Base-by-base conservation (phyloP, 2,797 vertebrate genomes). In the Acanthornis magna region DNA sequence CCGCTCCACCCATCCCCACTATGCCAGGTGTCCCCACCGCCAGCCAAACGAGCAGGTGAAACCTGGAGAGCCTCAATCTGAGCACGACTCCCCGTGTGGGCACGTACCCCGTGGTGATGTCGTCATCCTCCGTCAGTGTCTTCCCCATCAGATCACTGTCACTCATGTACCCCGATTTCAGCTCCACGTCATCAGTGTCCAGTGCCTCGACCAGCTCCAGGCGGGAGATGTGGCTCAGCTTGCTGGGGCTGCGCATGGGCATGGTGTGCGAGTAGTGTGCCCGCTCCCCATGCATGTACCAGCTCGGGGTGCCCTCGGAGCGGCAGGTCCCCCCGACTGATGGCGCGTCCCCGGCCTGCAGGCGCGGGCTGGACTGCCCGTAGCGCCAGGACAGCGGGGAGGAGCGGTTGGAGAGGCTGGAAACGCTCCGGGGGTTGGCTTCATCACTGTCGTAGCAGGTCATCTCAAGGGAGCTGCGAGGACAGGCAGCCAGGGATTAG, bases 331-430 rank as follows among this genome's bases (percentile, higher is more conserved):
- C 99, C 18, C 98, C 98, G 5, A 98, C 98, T 0, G 99, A 99
- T 0, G 99, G 99, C 4, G 99, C 99, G 0, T 99, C 99, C 1
- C 99, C 99, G 0, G 99, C 99, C 97, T 99, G 99, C 89, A 99
- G 98, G 25, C 99, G 98, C 0, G 99, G 99, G 92, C 99, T 99
- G 16, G 99, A 98, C 96, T 99, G 99, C 73, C 99, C 99, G 0
- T 99, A 99, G 78, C 98, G 99, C 99, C 99, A 99, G 11, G 99
- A 99, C 55, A 99, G 96, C 0, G 99, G 99, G 2, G 99, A 99
- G 4, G 99, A 99, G 93, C 99, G 98, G 94, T 99, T 99, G 62
- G 99, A 99, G 25, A 99, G 96, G 89, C 99, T 99, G 96, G 99
- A 99, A 54, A 99, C 96, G 10, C 99, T 99, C 89, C 98, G 98